Conservation (phyloP, 2,888 invertebrate genomes). For the Flexamia atlantica region DNA sequence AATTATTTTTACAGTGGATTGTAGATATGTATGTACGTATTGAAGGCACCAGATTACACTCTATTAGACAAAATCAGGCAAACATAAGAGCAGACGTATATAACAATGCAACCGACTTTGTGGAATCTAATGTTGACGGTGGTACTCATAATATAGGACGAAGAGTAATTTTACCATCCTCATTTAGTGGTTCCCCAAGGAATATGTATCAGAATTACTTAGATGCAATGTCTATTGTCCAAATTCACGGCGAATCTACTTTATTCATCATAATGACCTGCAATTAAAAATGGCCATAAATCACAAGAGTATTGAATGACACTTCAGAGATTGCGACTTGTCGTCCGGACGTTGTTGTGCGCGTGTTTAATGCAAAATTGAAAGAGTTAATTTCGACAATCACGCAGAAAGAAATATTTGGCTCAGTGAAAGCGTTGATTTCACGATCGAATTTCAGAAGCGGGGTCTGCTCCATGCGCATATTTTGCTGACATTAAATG, state of each 20-base stretch:
- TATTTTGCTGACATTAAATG: conserved; percentile 57
- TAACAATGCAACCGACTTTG: conserved; percentile 28
- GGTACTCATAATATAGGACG: conserved; percentile 1
- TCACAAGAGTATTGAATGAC: neutral
- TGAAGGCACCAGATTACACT: conserved; percentile 26
- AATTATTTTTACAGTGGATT: conserved; percentile 28
- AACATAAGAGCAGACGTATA: conserved; percentile 16
- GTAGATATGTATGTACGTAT: conserved; percentile 38
- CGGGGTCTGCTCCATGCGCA: conserved; percentile 54
- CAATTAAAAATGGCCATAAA: conserved; percentile 37
- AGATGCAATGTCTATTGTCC: conserved; percentile 21
- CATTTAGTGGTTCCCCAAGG: conserved; percentile 30
- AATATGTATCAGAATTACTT: conserved; percentile 46
- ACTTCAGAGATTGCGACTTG: neutral
- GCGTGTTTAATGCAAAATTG: conserved; percentile 60
- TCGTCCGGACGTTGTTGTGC: conserved; percentile 51
- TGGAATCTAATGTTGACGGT: neutral
- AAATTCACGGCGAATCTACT: conserved; percentile 18
- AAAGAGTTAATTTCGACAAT: conserved; percentile 39
- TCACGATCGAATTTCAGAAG: conserved; percentile 61
- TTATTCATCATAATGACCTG: conserved; percentile 49
- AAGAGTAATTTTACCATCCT: conserved; percentile 32
- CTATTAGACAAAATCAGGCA: conserved; percentile 16
- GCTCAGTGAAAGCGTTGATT: conserved; percentile 27
- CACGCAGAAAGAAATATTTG: conserved; percentile 24